Conservation (phyloP, 1,140 invertebrate species). For the Solen grandis region DNA sequence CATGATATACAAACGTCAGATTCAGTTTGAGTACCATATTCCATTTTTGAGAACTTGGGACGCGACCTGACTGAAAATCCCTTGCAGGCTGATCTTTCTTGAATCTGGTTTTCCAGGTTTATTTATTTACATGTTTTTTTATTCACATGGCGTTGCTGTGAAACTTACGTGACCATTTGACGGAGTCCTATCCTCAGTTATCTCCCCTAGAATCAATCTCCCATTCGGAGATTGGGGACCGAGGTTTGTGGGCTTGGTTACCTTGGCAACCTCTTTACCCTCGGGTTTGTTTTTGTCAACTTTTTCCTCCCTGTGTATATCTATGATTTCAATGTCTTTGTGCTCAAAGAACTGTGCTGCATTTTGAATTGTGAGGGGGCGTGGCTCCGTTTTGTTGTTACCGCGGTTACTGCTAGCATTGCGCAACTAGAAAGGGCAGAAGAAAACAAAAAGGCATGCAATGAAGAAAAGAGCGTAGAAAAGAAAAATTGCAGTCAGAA, state of each 20-base stretch:
- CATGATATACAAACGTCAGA: no score
- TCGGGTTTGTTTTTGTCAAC: not conserved
- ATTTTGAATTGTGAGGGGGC: conserved; percentile 20
- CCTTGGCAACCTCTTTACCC: not conserved
- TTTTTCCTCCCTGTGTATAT: conserved; percentile 14
- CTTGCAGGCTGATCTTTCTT: no score
- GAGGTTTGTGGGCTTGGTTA: not conserved
- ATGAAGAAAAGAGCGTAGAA: no score
- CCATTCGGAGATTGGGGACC: conserved; percentile 20
- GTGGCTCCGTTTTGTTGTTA: not conserved
- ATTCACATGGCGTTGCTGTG: not conserved
- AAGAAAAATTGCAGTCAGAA: no score
- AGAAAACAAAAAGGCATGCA: no score
- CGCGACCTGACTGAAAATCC: no score
- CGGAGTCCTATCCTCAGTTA: conserved; percentile 37
- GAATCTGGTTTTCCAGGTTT: no score
- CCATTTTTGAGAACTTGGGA: no score
- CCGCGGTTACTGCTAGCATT: not conserved
- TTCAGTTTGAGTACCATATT: no score
- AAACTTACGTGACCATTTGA: conserved; percentile 33
- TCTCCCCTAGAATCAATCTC: conserved; percentile 51
- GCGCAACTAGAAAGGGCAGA: not conserved
- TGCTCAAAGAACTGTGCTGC: conserved; percentile 50
- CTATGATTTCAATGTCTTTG: conserved; percentile 48
- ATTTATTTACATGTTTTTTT: not conserved